Conservation (phyloP, 1,140 invertebrate genomes). For the Apolygus lucorum region DNA sequence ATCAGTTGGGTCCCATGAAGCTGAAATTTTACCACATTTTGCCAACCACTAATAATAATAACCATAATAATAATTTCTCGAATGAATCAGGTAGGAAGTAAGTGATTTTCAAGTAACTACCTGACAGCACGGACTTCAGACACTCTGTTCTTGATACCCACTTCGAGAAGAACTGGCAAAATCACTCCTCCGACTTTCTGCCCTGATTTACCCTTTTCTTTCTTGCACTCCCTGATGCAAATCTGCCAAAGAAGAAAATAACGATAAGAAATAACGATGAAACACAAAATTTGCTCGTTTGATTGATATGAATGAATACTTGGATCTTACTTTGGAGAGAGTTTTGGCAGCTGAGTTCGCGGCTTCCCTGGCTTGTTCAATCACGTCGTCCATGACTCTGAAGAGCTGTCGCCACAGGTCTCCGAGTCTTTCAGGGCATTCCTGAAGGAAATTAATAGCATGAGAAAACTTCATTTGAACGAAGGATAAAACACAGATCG, state of each 20-base stretch:
- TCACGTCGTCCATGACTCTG: constrained; percentile 87
- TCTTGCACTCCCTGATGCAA: constrained; percentile 47
- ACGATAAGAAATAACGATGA: background rate
- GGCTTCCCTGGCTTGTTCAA: constrained; percentile 73
- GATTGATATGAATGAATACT: background rate
- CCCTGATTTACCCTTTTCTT: constrained; percentile 65
- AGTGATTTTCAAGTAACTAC: too few species aligned
- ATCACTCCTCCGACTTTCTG: constrained; percentile 65
- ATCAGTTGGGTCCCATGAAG: too few species aligned
- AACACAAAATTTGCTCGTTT: background rate
- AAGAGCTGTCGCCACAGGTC: constrained; percentile 77
- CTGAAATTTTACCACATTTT: too few species aligned
- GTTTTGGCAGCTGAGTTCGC: constrained; percentile 67
- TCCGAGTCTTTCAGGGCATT: constrained; percentile 47
- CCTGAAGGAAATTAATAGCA: too few species aligned
- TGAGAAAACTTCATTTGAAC: too few species aligned
- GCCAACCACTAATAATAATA: too few species aligned
- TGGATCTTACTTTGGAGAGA: constrained; percentile 60
- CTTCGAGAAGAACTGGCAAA: constrained; percentile 68
- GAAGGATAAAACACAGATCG: too few species aligned
- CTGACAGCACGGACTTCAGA: constrained; percentile 67
- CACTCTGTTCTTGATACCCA: constrained; percentile 67
- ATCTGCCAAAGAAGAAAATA: background rate
- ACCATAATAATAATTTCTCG: too few species aligned
- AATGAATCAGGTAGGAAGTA: too few species aligned